Percentiles rank a stretch among this genome's conserved stretches.
These are phyloP conservation scores for Aegithalos caudatus DNA, from an alignment of 2,113 vertebrate species.

Conservation along the genomic window DNA sequence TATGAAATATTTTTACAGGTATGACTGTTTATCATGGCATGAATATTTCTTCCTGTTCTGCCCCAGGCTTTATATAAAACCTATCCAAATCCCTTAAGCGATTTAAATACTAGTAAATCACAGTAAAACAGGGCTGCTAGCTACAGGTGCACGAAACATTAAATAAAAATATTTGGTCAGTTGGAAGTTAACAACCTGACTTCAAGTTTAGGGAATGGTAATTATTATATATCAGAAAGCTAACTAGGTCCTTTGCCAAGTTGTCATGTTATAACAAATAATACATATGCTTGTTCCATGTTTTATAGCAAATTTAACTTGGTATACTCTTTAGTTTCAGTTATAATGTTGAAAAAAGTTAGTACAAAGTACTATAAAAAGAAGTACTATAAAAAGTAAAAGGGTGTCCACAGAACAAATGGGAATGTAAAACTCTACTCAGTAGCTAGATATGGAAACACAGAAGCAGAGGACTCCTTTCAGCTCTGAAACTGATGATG, in stretches of 20 bases:
- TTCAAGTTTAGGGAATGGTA: background rate
- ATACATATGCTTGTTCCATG: background rate
- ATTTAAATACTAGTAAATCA: background rate
- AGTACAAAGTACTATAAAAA: background rate
- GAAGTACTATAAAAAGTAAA: background rate
- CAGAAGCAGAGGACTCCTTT: background rate
- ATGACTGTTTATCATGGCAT: background rate
- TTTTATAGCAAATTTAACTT: background rate
- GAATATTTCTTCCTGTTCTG: background rate
- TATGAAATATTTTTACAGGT: background rate
- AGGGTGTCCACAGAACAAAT: background rate
- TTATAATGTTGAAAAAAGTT: background rate
- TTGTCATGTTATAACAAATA: background rate
- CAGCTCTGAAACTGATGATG: background rate
- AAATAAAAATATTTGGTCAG: background rate
- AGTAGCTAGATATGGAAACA: background rate
- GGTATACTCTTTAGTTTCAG: background rate
- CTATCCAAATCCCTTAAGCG: background rate
- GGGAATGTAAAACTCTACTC: background rate
- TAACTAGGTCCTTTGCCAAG: background rate
- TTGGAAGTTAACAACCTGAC: background rate
- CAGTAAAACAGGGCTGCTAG: background rate
- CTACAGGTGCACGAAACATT: background rate
- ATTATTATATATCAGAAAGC: background rate
- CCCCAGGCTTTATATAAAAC: background rate